Evolutionary conservation across 2,888 invertebrate genomes (phyloP), one percentile per base, ranked within the genome.

Genomic region (Biston stratarius): DNA sequence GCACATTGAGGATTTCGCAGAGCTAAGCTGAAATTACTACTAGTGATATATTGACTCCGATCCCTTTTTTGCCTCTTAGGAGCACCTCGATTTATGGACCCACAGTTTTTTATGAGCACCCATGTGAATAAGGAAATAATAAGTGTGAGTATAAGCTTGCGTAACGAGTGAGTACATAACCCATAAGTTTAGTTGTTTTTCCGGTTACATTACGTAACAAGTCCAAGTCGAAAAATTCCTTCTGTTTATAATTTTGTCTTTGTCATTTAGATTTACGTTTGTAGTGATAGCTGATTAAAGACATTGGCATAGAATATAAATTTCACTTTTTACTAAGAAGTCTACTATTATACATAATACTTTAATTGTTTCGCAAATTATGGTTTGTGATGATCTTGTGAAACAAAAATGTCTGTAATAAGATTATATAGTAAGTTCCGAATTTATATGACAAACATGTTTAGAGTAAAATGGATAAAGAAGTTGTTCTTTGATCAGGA

Each of bases 31-130:
- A 69, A 71, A 67, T 71, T 62, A 73, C 70, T 63, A 55, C 66
- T 60, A 38, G 63, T 67, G 69, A 71, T 68, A 73, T 68, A 71
- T 71, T 48, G 66, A 69, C 47, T 53, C 12, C 12, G 48, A 61
- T 58, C 70, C 70, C 71, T 66, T 73, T 73, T 71, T 71, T 73
- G 68, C 69, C 59, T 69, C 65, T 59, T 58, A 67, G 62, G 53
- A 68, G 64, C 61, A 42, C 64, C 63, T 65, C 64, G 58, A 71
- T 70, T 73, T 73, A 70, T 64, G 48, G 47, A 63, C 62, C 61
- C 48, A 60, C 60, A 58, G 68, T 67, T 71, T 73, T 71, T 71
- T 68, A 69, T 64, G 64, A 58, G 57, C 59, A 56, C 70, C 40
- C 61, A 64, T 66, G 61, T 69, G 69, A 68, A 61, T 66, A 69